A percentile compares a stretch with the other conserved stretches of the same genome.
Evolutionary conservation across 2,888 invertebrate species (phyloP).

Genomic region (Tuberolachnus salignus): DNA sequence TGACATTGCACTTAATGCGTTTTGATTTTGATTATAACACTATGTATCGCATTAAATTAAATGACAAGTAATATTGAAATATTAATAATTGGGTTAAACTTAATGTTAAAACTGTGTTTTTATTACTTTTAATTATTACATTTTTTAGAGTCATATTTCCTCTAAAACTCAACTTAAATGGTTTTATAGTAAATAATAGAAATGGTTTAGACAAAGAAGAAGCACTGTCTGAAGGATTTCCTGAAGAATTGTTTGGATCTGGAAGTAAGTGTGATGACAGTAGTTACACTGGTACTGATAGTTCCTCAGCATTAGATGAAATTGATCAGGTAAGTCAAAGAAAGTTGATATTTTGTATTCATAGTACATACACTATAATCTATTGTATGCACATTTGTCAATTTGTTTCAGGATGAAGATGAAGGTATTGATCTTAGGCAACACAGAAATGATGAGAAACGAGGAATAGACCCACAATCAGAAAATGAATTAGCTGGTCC

Average conservation of each 20-base stretch:
- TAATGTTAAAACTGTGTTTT: too few relatives aligned
- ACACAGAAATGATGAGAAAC: constrained; percentile 66
- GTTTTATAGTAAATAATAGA: constrained; percentile 67
- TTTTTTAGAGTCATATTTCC: constrained; percentile 78
- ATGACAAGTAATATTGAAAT: constrained; percentile 71
- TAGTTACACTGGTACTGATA: constrained; percentile 75
- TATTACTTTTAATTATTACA: constrained; percentile 51
- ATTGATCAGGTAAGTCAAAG: constrained; percentile 57
- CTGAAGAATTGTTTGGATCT: constrained; percentile 64
- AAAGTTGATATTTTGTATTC: background rate
- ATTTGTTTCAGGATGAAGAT: constrained; percentile 59
- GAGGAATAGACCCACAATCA: constrained; percentile 59
- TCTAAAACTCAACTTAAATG: constrained; percentile 78
- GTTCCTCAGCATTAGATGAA: constrained; percentile 71
- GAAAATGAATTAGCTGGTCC: constrained; percentile 66
- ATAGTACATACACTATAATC: background rate
- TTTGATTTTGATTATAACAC: constrained; percentile 88
- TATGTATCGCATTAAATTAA: constrained; percentile 83
- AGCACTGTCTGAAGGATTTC: constrained; percentile 61
- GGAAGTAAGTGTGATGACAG: constrained; percentile 70
- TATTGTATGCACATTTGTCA: background rate
- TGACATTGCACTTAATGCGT: constrained; percentile 84
- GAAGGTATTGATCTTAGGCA: constrained; percentile 70
- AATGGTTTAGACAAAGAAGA: constrained; percentile 57
- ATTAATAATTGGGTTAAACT: background rate